phyloP scores from a whole-genome alignment of 2,113 vertebrate genomes.

The sheep (Ovis aries) region DNA sequence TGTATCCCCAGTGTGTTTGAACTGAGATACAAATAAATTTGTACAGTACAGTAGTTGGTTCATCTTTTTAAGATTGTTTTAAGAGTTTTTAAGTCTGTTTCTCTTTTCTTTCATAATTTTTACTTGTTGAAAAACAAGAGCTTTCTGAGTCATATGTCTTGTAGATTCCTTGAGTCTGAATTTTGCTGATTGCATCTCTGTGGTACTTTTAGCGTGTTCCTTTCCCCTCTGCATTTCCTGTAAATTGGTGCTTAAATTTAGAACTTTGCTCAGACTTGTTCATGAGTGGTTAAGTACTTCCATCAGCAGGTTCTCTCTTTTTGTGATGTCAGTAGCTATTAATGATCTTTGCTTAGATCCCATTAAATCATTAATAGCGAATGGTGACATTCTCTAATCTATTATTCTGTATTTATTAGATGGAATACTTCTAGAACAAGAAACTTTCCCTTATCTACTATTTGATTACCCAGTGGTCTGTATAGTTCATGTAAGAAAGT shows the following conservation, averaged over 20 bases:
- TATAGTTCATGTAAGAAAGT: background rate
- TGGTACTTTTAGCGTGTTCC: background rate
- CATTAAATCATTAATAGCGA: background rate
- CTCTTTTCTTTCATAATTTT: background rate
- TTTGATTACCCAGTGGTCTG: background rate
- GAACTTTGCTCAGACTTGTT: constrained; percentile 7
- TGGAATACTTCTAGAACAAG: background rate
- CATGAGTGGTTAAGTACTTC: background rate
- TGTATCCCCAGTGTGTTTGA: background rate
- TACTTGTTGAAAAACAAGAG: background rate
- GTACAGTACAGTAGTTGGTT: background rate
- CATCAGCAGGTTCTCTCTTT: background rate
- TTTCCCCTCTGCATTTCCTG: constrained; percentile 23
- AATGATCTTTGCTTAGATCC: background rate
- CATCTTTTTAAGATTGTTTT: background rate
- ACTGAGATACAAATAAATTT: background rate
- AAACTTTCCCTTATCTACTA: background rate
- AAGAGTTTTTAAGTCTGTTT: background rate
- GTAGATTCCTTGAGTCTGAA: background rate
- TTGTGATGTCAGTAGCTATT: constrained; percentile 20
- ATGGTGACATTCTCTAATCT: background rate
- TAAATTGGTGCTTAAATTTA: constrained; percentile 47
- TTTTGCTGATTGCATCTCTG: constrained; percentile 9
- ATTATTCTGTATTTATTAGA: background rate
- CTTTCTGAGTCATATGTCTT: background rate